A percentile compares a stretch with the other conserved stretches of the same genome.
Evolutionary conservation across 2,888 invertebrate species (phyloP).

Genomic region (Aleiodes alternator): DNA sequence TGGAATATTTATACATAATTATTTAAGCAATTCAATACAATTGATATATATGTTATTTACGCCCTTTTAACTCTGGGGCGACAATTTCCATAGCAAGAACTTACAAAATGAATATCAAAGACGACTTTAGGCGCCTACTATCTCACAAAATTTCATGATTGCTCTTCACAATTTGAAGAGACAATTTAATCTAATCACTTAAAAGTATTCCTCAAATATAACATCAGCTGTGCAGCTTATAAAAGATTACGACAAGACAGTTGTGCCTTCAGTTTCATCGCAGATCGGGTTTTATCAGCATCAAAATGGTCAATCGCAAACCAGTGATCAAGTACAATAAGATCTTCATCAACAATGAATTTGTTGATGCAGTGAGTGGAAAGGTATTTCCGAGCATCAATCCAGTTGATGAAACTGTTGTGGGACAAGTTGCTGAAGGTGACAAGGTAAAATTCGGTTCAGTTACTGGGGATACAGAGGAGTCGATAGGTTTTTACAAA

Average conservation of each 20-base stretch:
- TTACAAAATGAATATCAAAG: no score
- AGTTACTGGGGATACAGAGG: background rate
- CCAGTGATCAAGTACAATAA: slow-evolving; percentile 38
- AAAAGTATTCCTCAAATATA: background rate
- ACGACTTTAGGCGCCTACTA: no score
- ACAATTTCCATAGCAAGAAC: no score
- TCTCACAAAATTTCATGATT: no score
- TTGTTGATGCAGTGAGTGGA: slow-evolving; percentile 77
- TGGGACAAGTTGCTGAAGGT: slow-evolving; percentile 77
- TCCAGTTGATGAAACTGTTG: slow-evolving; percentile 77
- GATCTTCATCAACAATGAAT: slow-evolving; percentile 71
- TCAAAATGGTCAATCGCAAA: slow-evolving; percentile 30
- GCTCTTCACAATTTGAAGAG: no score
- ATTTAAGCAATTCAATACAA: no score
- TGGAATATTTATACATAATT: no score
- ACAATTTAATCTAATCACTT: background rate
- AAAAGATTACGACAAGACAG: background rate
- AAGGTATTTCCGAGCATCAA: slow-evolving; percentile 80
- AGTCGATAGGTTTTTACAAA: no score
- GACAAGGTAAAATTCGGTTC: slow-evolving; percentile 71
- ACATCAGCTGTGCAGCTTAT: background rate
- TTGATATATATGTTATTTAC: no score
- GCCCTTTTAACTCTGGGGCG: no score
- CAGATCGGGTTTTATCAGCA: background rate
- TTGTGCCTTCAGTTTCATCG: background rate